phyloP scores from a whole-genome alignment of 2,797 vertebrate genomes.

The Tachyglossus aculeatus region DNA sequence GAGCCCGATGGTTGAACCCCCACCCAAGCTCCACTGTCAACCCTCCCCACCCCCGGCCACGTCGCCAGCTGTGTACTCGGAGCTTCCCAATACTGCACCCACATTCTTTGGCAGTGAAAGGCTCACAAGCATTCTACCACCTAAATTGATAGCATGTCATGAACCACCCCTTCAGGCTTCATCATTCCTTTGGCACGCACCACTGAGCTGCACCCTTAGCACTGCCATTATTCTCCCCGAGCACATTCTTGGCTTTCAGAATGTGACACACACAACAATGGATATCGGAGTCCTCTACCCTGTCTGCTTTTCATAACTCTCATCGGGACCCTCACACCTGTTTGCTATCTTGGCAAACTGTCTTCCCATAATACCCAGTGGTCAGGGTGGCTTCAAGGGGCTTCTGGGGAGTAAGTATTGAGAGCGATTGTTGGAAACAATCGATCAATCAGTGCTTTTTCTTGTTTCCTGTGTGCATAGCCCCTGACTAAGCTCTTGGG shows the following conservation, averaged over 20 bases:
- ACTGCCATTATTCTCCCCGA: conserved; percentile 34
- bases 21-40: too few relatives aligned
- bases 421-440: too few relatives aligned
- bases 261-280: background rate
- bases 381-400: too few relatives aligned
- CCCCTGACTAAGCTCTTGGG: too few relatives aligned
- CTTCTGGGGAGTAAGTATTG: too few relatives aligned
- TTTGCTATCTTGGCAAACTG: too few relatives aligned
- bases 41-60: conserved; percentile 38
- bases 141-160: conserved; percentile 62
- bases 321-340: too few relatives aligned
- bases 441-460: too few relatives aligned
- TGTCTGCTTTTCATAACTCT: too few relatives aligned
- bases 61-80: conserved; percentile 58
- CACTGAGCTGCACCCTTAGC: conserved; percentile 32
- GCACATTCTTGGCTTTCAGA: background rate
- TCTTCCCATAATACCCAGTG: too few relatives aligned
- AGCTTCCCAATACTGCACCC: conserved; percentile 63
- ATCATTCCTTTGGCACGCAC: conserved; percentile 44
- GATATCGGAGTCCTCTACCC: too few relatives aligned
- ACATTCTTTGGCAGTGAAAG: conserved; percentile 68
- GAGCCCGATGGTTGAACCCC: conserved; percentile 1
- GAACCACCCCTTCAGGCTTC: conserved; percentile 42
- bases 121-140: conserved; percentile 53
- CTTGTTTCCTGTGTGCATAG: too few relatives aligned